These are phyloP conservation scores for Tenebrosternarchus preto DNA, from an alignment of 2,113 vertebrate species.

Conservation along the genomic window DNA sequence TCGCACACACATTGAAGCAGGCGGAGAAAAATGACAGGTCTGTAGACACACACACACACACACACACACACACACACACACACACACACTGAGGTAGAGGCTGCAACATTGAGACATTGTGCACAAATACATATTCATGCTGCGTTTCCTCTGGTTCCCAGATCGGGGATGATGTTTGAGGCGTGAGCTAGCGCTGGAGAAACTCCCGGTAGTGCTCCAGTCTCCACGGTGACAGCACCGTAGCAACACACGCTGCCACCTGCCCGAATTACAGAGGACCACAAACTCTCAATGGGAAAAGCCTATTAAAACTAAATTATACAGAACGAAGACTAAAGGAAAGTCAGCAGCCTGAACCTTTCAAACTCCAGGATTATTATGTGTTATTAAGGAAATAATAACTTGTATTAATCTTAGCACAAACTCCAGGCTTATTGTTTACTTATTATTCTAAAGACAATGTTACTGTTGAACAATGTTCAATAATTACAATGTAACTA, in stretches of 20 bases:
- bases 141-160: not conserved
- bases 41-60: no score
- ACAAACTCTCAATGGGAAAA: no score
- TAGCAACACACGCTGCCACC: not conserved
- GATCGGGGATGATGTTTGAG: not conserved
- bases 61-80: no score
- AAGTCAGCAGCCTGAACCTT: no score
- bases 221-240: no score
- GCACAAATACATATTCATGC: conserved; percentile 5
- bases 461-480: no score
- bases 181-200: not conserved
- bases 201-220: no score
- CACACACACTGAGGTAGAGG: not conserved
- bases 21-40: not conserved
- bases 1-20: not conserved
- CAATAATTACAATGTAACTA: no score
- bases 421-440: not conserved
- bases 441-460: no score
- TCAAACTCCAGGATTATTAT: not conserved
- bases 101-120: not conserved
- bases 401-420: not conserved
- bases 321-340: no score
- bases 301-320: no score
- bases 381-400: no score
- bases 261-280: not conserved